phyloP scores from a whole-genome alignment of 2,888 invertebrate genomes.

The Anticlea derivata region DNA sequence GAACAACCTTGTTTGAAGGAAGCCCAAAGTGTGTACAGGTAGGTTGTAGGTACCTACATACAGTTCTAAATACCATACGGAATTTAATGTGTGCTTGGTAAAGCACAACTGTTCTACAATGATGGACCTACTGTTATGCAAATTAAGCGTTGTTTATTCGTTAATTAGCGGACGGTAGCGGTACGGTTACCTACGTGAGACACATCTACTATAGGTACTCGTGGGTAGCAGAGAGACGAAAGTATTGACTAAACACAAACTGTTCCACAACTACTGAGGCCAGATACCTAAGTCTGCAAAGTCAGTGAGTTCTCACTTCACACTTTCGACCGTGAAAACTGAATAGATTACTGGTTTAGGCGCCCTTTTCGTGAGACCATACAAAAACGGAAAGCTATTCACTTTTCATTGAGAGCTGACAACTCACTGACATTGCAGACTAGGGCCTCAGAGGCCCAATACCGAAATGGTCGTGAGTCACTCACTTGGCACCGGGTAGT shows the following conservation, averaged over 20 bases:
- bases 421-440: too few relatives aligned
- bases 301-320: too few relatives aligned
- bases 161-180: constrained; percentile 53
- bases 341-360: too few relatives aligned
- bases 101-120: constrained; percentile 47
- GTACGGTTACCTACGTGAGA: constrained; percentile 35
- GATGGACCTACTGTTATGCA: constrained; percentile 52
- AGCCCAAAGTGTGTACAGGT: constrained; percentile 49
- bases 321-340: too few relatives aligned
- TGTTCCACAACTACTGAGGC: too few relatives aligned
- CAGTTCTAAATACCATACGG: constrained; percentile 43
- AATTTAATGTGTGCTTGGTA: constrained; percentile 58
- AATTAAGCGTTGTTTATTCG: constrained; percentile 66
- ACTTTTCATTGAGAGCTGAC: too few relatives aligned
- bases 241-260: constrained; percentile 59
- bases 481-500: too few relatives aligned
- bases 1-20: constrained; percentile 51
- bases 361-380: too few relatives aligned
- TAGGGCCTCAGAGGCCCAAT: too few relatives aligned
- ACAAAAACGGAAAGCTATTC: too few relatives aligned
- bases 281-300: too few relatives aligned
- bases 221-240: constrained; percentile 28
- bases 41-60: not conserved
- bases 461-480: too few relatives aligned
- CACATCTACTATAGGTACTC: constrained; percentile 29